Base-by-base conservation (phyloP, 2,113 vertebrate species). In the Mionectes macconnelli region DNA sequence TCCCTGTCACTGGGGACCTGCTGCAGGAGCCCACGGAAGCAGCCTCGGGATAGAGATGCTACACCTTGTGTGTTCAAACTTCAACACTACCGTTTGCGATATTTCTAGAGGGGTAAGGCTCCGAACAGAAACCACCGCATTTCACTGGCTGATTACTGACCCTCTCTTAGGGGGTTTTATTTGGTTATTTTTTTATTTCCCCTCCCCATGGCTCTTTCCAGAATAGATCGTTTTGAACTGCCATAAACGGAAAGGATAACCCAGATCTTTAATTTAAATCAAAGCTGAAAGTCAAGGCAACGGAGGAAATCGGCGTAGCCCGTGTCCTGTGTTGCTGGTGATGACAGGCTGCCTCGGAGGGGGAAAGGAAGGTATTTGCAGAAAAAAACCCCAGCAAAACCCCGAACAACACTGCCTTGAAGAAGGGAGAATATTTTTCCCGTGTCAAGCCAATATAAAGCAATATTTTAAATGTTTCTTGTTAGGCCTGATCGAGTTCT, bases 231-330 rank as follows among this genome's bases (percentile, higher is more conserved):
- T 88, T 91, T 68, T 39, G 80, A 90, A 30, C 4, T 0, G 1
- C 40, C 40, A 3, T 30, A 64, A 72, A 45, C 16, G 53, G 45
- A 42, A 91, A 50, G 37, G n/a, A 82, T 30, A 84, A 62, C 28
- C 11, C 33, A 42, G 47, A 5, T 31, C 57, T 59, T 87, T 92
- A 91, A 93, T 85, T 96, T 85, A 97, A 97, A 91, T 79, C 62
- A 89, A 94, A 95, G 18, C 39, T 72, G 68, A 72, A 69, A 33
- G 49, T 44, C 59, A 79, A 69, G 25, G 9, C 57, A 85, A 67
- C 5, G 3, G 9, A 44, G 19, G 63, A 89, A 84, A 69, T 50
- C 52, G 33, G 44, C 2, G 6, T 35, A 68, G 24, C 45, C 42
- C 35, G 8, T 47, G 70, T 47, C 8, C 84, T 31, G 45, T 18